A percentile compares a stretch with the other conserved stretches of the same genome.
Evolutionary conservation across 2,797 vertebrate species (phyloP).

Genomic region (Garrulus glandarius): DNA sequence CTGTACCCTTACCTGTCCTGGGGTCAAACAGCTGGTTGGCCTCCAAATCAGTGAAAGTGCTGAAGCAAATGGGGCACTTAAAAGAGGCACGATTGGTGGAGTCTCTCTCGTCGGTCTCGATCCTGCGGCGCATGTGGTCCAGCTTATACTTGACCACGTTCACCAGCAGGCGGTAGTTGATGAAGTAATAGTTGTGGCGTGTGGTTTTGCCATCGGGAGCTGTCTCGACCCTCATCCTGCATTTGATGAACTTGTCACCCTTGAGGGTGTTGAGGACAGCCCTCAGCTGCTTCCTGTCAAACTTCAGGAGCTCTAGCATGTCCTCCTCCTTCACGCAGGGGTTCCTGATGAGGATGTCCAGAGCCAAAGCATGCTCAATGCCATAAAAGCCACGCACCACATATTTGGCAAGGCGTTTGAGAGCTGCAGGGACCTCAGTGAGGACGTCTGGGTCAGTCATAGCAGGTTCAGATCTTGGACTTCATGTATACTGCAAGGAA

Average conservation of each 20-base stretch:
- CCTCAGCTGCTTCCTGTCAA: slow-evolving; percentile 95
- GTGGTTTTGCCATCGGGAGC: slow-evolving; percentile 95
- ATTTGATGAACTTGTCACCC: slow-evolving; percentile 96
- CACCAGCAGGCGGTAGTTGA: slow-evolving; percentile 94
- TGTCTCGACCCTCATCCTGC: slow-evolving; percentile 96
- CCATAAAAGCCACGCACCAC: slow-evolving; percentile 97
- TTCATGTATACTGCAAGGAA: slow-evolving; percentile 57
- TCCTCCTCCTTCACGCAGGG: slow-evolving; percentile 97
- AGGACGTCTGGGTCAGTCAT: slow-evolving; percentile 95
- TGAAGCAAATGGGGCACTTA: slow-evolving; percentile 91
- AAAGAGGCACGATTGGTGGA: slow-evolving; percentile 97
- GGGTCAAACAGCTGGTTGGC: slow-evolving; percentile 96
- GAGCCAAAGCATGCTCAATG: slow-evolving; percentile 91
- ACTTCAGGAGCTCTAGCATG: slow-evolving; percentile 97
- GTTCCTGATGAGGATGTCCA: slow-evolving; percentile 97
- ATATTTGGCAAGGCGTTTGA: slow-evolving; percentile 97
- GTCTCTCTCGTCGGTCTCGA: slow-evolving; percentile 97
- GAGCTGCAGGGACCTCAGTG: slow-evolving; percentile 90
- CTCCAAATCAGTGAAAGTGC: slow-evolving; percentile 97
- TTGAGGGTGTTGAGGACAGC: slow-evolving; percentile 96
- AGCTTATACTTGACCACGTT: slow-evolving; percentile 98
- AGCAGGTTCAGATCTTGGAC: slow-evolving; percentile 41
- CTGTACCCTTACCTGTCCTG: slow-evolving; percentile 84
- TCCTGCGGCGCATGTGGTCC: slow-evolving; percentile 97
- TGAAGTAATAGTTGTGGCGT: slow-evolving; percentile 97